Evolutionary conservation across 1,140 invertebrate species (phyloP).

Genomic region (Oncopodura yosiiana): DNA sequence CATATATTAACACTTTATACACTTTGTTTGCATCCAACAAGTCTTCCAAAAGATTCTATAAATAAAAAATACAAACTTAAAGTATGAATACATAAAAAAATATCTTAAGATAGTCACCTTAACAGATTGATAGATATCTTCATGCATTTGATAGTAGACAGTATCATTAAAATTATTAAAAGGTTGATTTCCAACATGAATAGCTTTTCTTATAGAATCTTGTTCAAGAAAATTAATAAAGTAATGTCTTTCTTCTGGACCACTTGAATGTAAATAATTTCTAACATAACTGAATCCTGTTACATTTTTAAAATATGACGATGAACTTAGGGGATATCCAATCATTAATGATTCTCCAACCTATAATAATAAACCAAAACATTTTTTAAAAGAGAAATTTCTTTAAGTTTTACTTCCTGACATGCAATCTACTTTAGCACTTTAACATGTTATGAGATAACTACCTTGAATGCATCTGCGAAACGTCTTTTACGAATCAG

Average conservation of each 20-base stretch:
- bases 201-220: constrained; percentile 16
- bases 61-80: too few species aligned
- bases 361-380: background rate
- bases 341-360: constrained; percentile 23
- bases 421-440: too few species aligned
- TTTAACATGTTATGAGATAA: too few species aligned
- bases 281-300: constrained; percentile 16
- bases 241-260: constrained; percentile 17
- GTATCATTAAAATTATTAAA: constrained; percentile 24
- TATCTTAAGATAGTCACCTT: too few species aligned
- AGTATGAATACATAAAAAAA: too few species aligned
- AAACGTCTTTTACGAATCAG: too few species aligned
- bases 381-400: background rate
- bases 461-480: too few species aligned
- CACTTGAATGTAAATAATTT: constrained; percentile 9
- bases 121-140: constrained; percentile 25
- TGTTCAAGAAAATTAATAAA: constrained; percentile 22
- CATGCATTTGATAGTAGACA: constrained; percentile 26
- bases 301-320: constrained; percentile 23
- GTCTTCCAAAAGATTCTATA: constrained; percentile 40
- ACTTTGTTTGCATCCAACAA: constrained; percentile 37
- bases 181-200: constrained; percentile 26
- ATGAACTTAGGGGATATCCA: constrained; percentile 9
- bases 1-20: constrained; percentile 38
- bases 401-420: background rate